These are phyloP conservation scores for Trichosurus vulpecula DNA, from an alignment of 2,797 vertebrate genomes.

Conservation along the genomic window DNA sequence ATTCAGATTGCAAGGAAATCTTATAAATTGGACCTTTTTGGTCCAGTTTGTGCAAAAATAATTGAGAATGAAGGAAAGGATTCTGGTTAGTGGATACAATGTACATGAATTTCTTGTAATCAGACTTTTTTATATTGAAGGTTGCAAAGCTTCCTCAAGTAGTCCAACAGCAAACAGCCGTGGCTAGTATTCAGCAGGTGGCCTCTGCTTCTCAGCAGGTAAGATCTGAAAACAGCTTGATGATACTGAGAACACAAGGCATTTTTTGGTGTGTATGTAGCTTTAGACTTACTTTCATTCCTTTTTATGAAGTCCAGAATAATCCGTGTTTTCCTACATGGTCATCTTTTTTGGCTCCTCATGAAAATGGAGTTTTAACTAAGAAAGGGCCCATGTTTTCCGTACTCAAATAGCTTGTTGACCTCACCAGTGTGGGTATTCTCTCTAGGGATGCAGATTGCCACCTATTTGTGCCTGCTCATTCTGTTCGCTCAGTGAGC, in stretches of 20 bases:
- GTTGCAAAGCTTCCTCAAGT: conserved; percentile 95
- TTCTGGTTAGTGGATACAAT: not conserved
- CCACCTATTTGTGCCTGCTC: not conserved
- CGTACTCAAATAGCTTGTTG: not conserved
- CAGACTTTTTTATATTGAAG: conserved; percentile 81
- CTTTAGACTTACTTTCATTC: not conserved
- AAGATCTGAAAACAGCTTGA: conserved; percentile 14
- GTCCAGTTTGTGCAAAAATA: not conserved
- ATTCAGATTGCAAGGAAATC: not conserved
- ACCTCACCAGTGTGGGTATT: not conserved
- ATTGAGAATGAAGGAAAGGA: not conserved
- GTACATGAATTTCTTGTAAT: not conserved
- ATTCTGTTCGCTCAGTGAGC: not conserved
- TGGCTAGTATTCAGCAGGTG: conserved; percentile 94
- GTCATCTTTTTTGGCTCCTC: not conserved
- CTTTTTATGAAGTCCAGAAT: not conserved
- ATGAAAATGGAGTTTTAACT: not conserved
- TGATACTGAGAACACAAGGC: not conserved
- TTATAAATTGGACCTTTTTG: not conserved
- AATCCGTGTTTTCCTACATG: not conserved
- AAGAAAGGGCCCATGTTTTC: not conserved
- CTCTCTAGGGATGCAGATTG: not conserved
- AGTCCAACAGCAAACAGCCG: conserved; percentile 91
- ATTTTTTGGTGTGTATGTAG: not conserved
- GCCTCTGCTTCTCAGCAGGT: conserved; percentile 93